phyloP scores from a whole-genome alignment of 37 sponge, comb jelly and placozoan genomes.

The Tethya wilhelma region DNA sequence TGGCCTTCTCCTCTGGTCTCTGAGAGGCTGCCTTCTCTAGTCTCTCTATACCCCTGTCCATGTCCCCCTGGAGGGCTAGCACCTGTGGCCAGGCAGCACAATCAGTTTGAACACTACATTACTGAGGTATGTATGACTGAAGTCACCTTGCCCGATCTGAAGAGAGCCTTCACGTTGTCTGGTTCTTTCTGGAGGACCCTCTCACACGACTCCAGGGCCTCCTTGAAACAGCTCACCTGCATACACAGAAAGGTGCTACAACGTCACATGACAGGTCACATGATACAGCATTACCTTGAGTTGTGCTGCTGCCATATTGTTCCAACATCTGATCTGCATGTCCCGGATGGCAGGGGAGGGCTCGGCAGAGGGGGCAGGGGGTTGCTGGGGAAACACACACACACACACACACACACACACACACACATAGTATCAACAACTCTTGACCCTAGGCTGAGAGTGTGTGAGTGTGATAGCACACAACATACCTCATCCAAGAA shows the following conservation, averaged over 20 bases:
- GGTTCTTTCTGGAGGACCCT: constrained; percentile 60
- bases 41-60: constrained; percentile 32
- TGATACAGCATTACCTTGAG: constrained; percentile 61
- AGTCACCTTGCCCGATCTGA: constrained; percentile 65
- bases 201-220: constrained; percentile 50
- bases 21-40: constrained; percentile 54
- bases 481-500: constrained; percentile 26
- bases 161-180: constrained; percentile 79
- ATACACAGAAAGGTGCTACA: background rate
- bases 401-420: no score
- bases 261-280: background rate
- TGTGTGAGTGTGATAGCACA: background rate
- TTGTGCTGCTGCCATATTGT: constrained; percentile 79
- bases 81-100: constrained; percentile 9
- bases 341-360: constrained; percentile 7
- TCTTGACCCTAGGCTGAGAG: no score
- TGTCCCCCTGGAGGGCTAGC: constrained; percentile 29
- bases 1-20: constrained; percentile 63
- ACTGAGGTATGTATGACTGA: no score
- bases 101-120: background rate
- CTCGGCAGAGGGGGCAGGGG: background rate
- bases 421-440: no score
- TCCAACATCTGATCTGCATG: constrained; percentile 59
- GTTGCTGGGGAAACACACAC: no score
- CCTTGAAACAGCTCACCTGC: constrained; percentile 47